Conservation (phyloP, 2,113 vertebrate genomes). For the Tricholaema leucomelas region DNA sequence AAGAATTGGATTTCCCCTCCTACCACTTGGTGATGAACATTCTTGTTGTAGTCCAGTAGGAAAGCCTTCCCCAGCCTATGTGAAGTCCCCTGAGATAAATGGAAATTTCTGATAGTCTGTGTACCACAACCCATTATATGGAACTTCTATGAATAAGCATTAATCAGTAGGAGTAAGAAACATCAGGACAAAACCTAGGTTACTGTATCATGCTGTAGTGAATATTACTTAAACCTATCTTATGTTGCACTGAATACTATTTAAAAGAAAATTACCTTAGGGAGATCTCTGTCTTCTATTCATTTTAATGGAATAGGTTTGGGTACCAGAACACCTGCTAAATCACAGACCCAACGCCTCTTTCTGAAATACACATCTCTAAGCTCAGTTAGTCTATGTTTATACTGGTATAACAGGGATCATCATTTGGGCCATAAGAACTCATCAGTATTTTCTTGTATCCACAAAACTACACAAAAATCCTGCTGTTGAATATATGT, state of each 20-base stretch:
- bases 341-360: neutral
- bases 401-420: neutral
- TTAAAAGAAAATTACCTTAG: neutral
- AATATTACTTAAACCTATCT: neutral
- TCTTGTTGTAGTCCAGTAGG: neutral
- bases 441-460: neutral
- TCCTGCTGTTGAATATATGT: neutral
- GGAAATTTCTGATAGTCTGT: constrained; percentile 49
- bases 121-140: constrained; percentile 24
- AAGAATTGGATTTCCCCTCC: constrained; percentile 23
- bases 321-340: neutral
- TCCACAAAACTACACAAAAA: neutral
- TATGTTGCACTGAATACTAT: neutral
- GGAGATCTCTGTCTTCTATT: neutral
- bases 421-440: neutral
- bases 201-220: neutral
- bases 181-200: neutral
- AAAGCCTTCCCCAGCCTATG: constrained; percentile 15
- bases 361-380: neutral
- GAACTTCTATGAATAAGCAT: constrained; percentile 64
- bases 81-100: constrained; percentile 45
- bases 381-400: neutral
- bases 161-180: constrained; percentile 45
- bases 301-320: neutral
- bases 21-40: neutral